Evolutionary conservation across 2,888 invertebrate genomes (phyloP).

Genomic region (Agrochola lychnidis): DNA sequence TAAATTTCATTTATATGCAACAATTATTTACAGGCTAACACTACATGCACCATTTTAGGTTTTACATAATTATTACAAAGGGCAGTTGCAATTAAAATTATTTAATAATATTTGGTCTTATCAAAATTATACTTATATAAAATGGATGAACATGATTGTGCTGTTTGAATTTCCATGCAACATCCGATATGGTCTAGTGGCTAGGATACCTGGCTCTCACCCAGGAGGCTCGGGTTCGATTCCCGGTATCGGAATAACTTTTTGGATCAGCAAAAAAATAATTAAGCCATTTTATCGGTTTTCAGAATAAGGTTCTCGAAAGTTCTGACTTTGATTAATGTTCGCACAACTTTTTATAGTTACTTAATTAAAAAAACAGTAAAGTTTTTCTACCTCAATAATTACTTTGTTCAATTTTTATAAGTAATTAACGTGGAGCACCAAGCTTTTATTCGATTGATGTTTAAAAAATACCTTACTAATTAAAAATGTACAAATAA

Average conservation of each 20-base stretch:
- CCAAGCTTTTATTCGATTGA: background rate
- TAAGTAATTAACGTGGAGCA: background rate
- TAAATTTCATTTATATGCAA: too few relatives aligned
- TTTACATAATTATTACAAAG: too few relatives aligned
- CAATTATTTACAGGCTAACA: too few relatives aligned
- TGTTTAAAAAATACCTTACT: background rate
- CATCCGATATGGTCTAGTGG: slow-evolving; percentile 91
- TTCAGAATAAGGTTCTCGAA: background rate
- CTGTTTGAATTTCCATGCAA: fast-evolving
- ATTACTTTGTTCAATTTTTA: too few relatives aligned
- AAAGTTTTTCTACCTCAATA: background rate
- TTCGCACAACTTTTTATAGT: too few relatives aligned
- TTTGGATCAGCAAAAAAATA: slow-evolving; percentile 22
- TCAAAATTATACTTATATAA: background rate
- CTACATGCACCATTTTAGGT: too few relatives aligned
- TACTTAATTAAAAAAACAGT: too few relatives aligned
- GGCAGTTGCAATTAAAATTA: too few relatives aligned
- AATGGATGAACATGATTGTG: background rate
- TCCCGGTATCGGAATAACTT: slow-evolving; percentile 89
- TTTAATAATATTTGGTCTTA: background rate
- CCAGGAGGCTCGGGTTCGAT: slow-evolving; percentile 92
- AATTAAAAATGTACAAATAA: background rate
- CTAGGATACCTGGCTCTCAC: slow-evolving; percentile 94
- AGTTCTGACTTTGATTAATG: too few relatives aligned
- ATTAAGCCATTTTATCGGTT: background rate